phyloP scores from a whole-genome alignment of 2,797 vertebrate species.

The Xenopus petersii region DNA sequence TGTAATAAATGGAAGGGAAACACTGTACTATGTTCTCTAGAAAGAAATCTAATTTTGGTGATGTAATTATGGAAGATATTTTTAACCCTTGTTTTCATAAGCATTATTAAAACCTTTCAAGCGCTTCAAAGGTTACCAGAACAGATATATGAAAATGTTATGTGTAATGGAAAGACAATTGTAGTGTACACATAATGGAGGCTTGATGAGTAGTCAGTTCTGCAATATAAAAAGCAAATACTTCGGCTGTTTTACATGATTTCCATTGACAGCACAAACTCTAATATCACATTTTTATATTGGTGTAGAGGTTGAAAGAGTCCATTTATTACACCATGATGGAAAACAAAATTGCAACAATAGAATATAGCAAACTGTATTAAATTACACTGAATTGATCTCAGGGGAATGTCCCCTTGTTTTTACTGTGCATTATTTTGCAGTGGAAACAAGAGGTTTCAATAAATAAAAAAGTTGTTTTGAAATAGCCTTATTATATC shows the following conservation, averaged over 20 bases:
- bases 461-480: not conserved
- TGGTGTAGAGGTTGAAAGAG: not conserved
- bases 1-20: too few species aligned
- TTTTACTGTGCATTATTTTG: not conserved
- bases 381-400: not conserved
- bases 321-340: not conserved
- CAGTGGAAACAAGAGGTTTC: not conserved
- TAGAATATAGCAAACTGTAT: constrained; percentile 4
- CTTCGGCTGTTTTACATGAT: not conserved
- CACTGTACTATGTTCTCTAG: not conserved
- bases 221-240: not conserved
- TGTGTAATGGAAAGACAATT: not conserved
- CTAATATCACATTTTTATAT: not conserved
- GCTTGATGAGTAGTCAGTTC: not conserved
- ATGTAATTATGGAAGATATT: constrained; percentile 3
- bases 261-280: not conserved
- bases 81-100: not conserved
- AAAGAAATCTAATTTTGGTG: not conserved
- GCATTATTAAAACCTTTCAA: not conserved
- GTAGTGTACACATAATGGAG: not conserved
- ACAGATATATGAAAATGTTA: not conserved
- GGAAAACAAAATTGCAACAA: not conserved
- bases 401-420: not conserved
- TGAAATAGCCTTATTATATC: not conserved
- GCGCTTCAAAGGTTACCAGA: not conserved